Evolutionary conservation across 2,113 vertebrate genomes (phyloP), one percentile per base, ranked within the genome.

Genomic region (Sceloporus tristichus): DNA sequence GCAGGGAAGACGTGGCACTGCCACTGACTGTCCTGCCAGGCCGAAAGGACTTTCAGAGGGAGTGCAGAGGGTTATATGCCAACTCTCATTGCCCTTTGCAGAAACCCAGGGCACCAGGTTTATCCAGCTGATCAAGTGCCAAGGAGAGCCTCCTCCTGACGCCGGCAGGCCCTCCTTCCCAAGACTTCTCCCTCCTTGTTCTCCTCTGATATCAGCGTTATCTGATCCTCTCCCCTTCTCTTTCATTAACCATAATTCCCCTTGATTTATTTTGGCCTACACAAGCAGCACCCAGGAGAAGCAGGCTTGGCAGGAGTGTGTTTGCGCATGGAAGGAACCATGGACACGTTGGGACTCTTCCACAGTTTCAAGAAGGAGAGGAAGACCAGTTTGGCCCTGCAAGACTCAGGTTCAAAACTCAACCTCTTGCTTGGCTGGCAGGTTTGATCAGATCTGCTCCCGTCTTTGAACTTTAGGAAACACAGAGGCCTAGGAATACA

Each of bases 1-100:
- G 84, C 86, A 79, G 65, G 89, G 90, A 90, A 19, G 88, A 85
- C 91, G 93, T 92, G 91, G 92, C 25, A 78, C 54, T 76, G 85
- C 75, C 82, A 87, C 73, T 59, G 87, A 77, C 79, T 90, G 77
- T 88, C 66, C 48, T 56, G 25, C 66, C 27, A 18, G n/a, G 16
- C 66, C 29, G 82, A 42, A 38, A 23, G 56, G 56, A 23, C 54
- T 34, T 27, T 48, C 68, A 6, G 5, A 13, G 13, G 27, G 21
- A 14, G 80, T 13, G 10, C 25, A 1, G n/a, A 5, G 79, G 65
- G 65, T 62, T 16, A 3, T 14, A 16, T 48, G 48, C 48, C 48
- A 48, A 48, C 48, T 48, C 7, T 14, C 16, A 62, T 4, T 18
- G 59, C 13, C 13, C 59, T 14, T 62, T 48, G 48, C 7, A 48